A percentile compares a stretch with the other conserved stretches of the same genome.
phyloP scores from a whole-genome alignment of 2,888 invertebrate species.

The Hipparchia sbordonii region DNA sequence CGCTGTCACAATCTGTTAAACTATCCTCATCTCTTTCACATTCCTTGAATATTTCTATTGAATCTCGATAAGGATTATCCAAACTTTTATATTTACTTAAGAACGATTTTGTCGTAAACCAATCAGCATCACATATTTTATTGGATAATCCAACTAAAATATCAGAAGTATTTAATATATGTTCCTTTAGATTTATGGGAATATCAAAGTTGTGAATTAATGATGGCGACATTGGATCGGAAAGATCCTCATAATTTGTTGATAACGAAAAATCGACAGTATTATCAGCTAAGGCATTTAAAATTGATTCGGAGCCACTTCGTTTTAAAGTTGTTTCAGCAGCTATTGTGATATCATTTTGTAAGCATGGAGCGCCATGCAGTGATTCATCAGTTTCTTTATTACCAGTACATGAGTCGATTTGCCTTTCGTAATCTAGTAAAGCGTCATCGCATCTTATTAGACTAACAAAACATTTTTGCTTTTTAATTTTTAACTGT shows the following conservation, averaged over 20 bases:
- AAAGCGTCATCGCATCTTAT: conserved; percentile 53
- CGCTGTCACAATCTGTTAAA: conserved; percentile 42
- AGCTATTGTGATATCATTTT: conserved; percentile 4
- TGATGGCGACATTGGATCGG: conserved; percentile 26
- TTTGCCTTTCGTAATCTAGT: conserved; percentile 13
- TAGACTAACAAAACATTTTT: conserved; percentile 53
- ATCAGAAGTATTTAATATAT: not conserved
- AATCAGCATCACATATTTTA: conserved; percentile 42
- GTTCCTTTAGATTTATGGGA: not conserved
- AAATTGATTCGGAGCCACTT: conserved; percentile 50
- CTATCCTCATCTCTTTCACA: conserved; percentile 21
- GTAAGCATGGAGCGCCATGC: not conserved
- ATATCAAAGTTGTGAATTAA: conserved; percentile 28
- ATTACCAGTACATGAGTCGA: not conserved
- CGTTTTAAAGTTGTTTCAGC: conserved; percentile 38
- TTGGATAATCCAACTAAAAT: not conserved
- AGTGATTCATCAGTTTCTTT: not conserved
- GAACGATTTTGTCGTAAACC: conserved; percentile 42
- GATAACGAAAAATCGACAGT: conserved; percentile 30
- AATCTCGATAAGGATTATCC: not conserved
- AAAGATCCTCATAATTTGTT: conserved; percentile 29
- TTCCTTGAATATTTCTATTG: not conserved
- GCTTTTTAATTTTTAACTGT: conserved; percentile 45
- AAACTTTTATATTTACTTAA: conserved; percentile 21
- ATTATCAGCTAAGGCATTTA: conserved; percentile 40